phyloP scores from a whole-genome alignment of 53 echinoderm and acorn worm species.

The Holothuria leucospilota region DNA sequence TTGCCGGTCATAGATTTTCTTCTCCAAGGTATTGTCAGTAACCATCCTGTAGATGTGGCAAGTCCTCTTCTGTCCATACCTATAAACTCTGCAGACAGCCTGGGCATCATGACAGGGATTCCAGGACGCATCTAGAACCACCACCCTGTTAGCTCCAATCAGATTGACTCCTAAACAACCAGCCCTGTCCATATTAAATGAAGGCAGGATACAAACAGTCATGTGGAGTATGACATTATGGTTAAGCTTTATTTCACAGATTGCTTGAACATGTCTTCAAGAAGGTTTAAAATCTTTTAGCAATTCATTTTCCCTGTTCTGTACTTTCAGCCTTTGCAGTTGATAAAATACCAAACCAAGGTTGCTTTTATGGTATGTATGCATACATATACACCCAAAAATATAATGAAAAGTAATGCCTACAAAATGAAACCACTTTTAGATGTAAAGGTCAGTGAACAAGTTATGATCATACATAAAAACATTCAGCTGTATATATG shows the following conservation, averaged over 20 bases:
- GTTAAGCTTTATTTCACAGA: background rate
- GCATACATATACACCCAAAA: too few relatives aligned
- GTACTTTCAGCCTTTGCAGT: too few relatives aligned
- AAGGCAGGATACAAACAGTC: background rate
- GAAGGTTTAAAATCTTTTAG: background rate
- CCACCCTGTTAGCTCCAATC: constrained; percentile 96
- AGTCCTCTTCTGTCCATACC: constrained; percentile 91
- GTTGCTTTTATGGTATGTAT: too few relatives aligned
- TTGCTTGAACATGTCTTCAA: background rate
- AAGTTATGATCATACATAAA: too few relatives aligned
- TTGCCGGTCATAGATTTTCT: constrained; percentile 99
- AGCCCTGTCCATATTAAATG: constrained; percentile 57
- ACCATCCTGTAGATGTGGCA: constrained; percentile 94
- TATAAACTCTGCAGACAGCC: constrained; percentile 96
- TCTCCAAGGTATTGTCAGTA: constrained; percentile 96
- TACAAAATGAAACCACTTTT: too few relatives aligned
- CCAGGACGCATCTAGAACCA: constrained; percentile 98
- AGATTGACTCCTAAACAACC: constrained; percentile 95
- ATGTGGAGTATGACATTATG: background rate
- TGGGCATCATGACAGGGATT: constrained; percentile 99
- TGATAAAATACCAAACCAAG: too few relatives aligned
- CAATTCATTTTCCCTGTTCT: background rate
- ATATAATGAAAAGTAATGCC: too few relatives aligned
- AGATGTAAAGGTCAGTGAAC: too few relatives aligned
- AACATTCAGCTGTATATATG: too few relatives aligned